Conservation (phyloP, 2,888 invertebrate species). For the Imbricaverruca yamaguchii region DNA sequence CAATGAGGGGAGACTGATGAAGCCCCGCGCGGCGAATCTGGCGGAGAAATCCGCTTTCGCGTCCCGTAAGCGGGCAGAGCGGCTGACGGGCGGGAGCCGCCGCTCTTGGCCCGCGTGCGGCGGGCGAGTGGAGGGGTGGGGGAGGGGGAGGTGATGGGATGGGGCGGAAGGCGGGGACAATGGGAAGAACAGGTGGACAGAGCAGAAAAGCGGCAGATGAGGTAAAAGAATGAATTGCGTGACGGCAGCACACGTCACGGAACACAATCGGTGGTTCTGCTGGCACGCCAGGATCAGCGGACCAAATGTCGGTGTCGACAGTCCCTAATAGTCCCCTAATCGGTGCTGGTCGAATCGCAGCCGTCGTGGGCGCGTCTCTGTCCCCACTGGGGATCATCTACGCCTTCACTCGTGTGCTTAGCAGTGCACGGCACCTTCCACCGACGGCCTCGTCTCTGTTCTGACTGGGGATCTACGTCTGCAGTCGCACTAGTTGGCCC, state of each 20-base stretch:
- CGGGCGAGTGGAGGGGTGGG: neutral
- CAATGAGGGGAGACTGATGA: constrained; percentile 15
- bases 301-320: no score
- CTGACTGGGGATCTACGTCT: no score
- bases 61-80: neutral
- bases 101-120: neutral
- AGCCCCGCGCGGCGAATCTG: neutral
- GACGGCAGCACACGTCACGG: neutral
- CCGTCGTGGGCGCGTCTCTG: no score
- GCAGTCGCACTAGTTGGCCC: no score
- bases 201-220: neutral
- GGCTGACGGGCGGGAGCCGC: neutral
- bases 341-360: no score
- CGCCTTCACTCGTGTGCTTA: no score
- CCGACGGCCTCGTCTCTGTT: no score
- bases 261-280: neutral
- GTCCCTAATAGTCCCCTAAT: no score
- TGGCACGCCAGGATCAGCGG: neutral
- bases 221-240: neutral
- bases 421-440: no score
- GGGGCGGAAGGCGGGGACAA: neutral
- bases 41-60: constrained; percentile 1
- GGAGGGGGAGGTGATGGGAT: neutral
- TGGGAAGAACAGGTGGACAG: neutral
- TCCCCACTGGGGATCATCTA: no score